Conservation (phyloP, 1,140 invertebrate species). For the Aphaenogaster ashmeadi region DNA sequence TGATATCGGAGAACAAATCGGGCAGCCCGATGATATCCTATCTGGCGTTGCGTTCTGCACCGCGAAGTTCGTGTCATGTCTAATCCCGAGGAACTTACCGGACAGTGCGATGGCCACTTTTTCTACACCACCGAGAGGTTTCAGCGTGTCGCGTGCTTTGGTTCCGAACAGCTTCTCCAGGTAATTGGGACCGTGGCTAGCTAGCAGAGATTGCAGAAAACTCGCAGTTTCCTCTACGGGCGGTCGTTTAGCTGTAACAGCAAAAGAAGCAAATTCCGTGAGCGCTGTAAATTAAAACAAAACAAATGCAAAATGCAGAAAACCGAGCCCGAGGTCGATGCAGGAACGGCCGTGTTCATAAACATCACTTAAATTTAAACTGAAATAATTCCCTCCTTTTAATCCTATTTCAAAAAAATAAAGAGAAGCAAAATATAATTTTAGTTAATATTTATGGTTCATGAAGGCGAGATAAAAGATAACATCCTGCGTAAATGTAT, state of each 20-base stretch:
- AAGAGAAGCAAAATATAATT: neutral
- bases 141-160: conserved; percentile 96
- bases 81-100: conserved; percentile 88
- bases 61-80: neutral
- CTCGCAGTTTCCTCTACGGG: conserved; percentile 98
- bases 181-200: conserved; percentile 98
- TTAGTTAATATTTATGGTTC: neutral
- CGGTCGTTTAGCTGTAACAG: conserved; percentile 95
- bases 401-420: neutral
- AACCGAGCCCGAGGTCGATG: neutral
- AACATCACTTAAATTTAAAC: neutral
- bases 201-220: conserved; percentile 96
- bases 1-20: conserved; percentile 4
- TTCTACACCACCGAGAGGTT: conserved; percentile 96
- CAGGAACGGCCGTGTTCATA: too few relatives aligned
- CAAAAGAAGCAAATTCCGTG: conserved; percentile 21
- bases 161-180: conserved; percentile 97
- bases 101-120: conserved; percentile 97
- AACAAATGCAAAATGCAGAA: neutral
- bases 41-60: neutral
- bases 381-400: neutral
- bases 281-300: conserved; percentile 43
- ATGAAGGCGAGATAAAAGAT: neutral
- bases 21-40: neutral
- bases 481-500: neutral